Conservation (phyloP, 2,113 vertebrate species). For the Coregonus clupeaformis region DNA sequence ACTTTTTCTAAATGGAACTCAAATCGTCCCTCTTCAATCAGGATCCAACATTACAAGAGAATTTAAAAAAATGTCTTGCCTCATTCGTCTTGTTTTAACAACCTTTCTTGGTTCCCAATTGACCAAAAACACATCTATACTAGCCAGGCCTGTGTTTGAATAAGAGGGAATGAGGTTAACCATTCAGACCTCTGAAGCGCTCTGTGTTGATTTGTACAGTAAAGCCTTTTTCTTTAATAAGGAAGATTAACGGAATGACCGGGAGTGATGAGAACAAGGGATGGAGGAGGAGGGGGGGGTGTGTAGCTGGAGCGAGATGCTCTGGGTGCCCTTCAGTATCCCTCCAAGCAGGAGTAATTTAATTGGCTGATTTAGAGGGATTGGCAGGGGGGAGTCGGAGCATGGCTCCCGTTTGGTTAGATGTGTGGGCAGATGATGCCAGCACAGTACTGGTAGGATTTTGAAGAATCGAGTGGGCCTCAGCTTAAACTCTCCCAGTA, state of each 20-base stretch:
- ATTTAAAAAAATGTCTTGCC: not conserved
- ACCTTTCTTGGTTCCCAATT: not conserved
- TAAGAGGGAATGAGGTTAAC: not conserved
- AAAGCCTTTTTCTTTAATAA: not conserved
- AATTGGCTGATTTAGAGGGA: not conserved
- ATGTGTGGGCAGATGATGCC: not conserved
- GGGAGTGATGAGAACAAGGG: not conserved
- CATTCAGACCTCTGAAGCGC: not conserved
- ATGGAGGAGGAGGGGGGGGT: not conserved
- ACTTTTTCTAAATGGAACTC: not conserved
- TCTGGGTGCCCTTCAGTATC: not conserved
- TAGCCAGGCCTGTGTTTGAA: not conserved
- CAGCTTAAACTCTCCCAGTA: not conserved
- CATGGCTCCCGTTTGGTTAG: not conserved
- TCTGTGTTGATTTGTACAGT: not conserved
- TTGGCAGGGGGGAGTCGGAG: not conserved
- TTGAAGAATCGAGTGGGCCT: not conserved
- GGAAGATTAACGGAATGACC: not conserved
- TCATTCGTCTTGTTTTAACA: not conserved
- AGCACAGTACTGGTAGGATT: not conserved
- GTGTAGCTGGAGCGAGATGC: not conserved
- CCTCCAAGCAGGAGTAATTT: not conserved
- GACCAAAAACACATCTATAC: not conserved
- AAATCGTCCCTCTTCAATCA: too few species aligned
- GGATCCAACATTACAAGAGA: too few species aligned